These are phyloP conservation scores for Eretmocerus hayati DNA, from an alignment of 2,888 invertebrate species.

Conservation along the genomic window DNA sequence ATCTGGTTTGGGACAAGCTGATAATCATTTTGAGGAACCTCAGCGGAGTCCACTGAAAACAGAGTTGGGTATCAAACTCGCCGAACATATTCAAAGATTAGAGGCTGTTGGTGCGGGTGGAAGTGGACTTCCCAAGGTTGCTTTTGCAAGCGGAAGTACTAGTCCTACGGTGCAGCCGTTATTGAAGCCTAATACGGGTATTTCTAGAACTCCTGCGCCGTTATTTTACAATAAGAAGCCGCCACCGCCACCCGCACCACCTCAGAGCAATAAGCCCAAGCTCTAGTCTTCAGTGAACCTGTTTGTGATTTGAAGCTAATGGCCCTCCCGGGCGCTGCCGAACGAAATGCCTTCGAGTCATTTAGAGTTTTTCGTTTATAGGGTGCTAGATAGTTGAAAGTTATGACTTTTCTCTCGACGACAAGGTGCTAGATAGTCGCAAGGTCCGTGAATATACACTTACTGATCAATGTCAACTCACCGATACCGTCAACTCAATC, in stretches of 20 bases:
- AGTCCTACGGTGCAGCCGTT: slow-evolving; percentile 35
- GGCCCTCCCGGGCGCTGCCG: too few species aligned
- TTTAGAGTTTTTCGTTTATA: too few species aligned
- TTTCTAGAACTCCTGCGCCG: slow-evolving; percentile 23
- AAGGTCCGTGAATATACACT: too few species aligned
- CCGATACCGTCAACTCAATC: too few species aligned
- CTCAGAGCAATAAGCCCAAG: slow-evolving; percentile 36
- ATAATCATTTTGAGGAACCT: slow-evolving; percentile 24
- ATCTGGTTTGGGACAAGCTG: neutral
- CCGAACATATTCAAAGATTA: slow-evolving; percentile 30
- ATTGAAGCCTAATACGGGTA: slow-evolving; percentile 22
- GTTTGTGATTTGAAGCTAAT: too few species aligned
- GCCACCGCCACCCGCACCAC: slow-evolving; percentile 41
- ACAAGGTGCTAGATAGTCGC: too few species aligned
- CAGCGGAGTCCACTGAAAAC: slow-evolving; percentile 23
- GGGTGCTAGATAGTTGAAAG: too few species aligned
- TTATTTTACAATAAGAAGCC: slow-evolving; percentile 42
- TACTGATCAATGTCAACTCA: too few species aligned
- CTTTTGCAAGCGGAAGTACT: slow-evolving; percentile 37
- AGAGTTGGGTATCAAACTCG: slow-evolving; percentile 32
- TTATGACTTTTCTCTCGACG: too few species aligned
- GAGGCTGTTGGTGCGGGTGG: slow-evolving; percentile 30
- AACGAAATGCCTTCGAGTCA: too few species aligned
- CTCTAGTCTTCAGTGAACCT: slow-evolving; percentile 13
- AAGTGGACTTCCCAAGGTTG: slow-evolving; percentile 30